Evolutionary conservation across 2,113 vertebrate species (phyloP).

Genomic region (Amphiprion ocellaris): DNA sequence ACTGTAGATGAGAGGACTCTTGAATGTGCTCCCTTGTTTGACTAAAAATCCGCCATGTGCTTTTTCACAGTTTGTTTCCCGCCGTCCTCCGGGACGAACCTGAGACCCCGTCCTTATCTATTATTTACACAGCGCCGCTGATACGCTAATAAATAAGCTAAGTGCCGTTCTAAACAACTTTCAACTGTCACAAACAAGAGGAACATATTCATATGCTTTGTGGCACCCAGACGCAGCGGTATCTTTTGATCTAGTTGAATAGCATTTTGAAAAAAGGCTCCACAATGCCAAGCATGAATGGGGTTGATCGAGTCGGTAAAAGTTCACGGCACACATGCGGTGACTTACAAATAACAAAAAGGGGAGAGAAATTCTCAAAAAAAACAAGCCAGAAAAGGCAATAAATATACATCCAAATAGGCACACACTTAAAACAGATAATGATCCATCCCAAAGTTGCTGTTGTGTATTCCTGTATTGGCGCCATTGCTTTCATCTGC

Average conservation of each 20-base stretch:
- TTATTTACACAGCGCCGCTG: constrained; percentile 64
- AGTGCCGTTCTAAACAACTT: constrained; percentile 59
- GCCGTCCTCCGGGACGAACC: constrained; percentile 47
- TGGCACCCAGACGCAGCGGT: constrained; percentile 19
- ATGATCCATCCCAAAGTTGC: constrained; percentile 19
- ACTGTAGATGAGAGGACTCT: constrained; percentile 60
- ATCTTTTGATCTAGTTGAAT: constrained; percentile 58
- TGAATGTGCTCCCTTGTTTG: constrained; percentile 59
- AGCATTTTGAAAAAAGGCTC: constrained; percentile 48
- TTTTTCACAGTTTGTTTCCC: constrained; percentile 35
- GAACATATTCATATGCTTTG: constrained; percentile 39
- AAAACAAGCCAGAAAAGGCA: neutral
- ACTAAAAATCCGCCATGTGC: constrained; percentile 53
- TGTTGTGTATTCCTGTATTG: constrained; percentile 34
- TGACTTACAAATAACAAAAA: constrained; percentile 14
- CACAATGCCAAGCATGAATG: constrained; percentile 32
- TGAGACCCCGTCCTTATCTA: constrained; percentile 59
- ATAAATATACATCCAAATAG: neutral
- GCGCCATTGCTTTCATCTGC: constrained; percentile 63
- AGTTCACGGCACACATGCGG: constrained; percentile 17
- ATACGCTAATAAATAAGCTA: constrained; percentile 65
- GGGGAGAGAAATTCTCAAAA: neutral
- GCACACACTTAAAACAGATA: constrained; percentile 19
- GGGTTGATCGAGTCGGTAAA: constrained; percentile 21
- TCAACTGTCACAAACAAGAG: constrained; percentile 52